These are phyloP conservation scores for Drosophila azteca DNA, from an alignment of 1,140 invertebrate genomes.

Conservation along the genomic window DNA sequence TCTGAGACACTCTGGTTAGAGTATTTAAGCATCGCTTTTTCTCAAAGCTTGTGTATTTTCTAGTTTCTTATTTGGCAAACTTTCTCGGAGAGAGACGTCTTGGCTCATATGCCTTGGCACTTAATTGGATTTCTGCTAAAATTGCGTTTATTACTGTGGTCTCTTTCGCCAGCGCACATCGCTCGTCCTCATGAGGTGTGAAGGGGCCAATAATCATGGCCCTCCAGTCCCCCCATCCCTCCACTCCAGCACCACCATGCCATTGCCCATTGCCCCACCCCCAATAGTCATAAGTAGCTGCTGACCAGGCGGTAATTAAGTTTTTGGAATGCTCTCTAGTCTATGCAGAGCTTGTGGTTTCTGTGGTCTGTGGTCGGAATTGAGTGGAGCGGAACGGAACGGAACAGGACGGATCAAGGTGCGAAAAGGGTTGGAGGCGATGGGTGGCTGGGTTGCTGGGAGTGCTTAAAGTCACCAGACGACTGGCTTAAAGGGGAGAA, in stretches of 20 bases:
- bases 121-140: slow-evolving; percentile 81
- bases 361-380: slow-evolving; percentile 47
- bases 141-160: slow-evolving; percentile 79
- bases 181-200: slow-evolving; percentile 70
- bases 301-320: slow-evolving; percentile 75
- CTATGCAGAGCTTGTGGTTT: slow-evolving; percentile 54
- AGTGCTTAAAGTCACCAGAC: slow-evolving; percentile 31
- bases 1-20: no score
- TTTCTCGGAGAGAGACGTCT: slow-evolving; percentile 37
- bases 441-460: not conserved
- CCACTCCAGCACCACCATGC: not conserved
- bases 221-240: not conserved
- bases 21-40: no score
- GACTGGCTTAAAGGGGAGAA: slow-evolving; percentile 41
- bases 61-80: slow-evolving; percentile 39
- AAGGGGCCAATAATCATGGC: slow-evolving; percentile 66
- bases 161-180: slow-evolving; percentile 30
- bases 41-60: not conserved
- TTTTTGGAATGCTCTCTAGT: slow-evolving; percentile 50
- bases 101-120: slow-evolving; percentile 62
- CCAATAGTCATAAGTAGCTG: slow-evolving; percentile 42
- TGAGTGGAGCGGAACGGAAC: not conserved
- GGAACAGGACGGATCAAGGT: slow-evolving; percentile 15
- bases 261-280: slow-evolving; percentile 14
- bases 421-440: not conserved